Conservation (phyloP, 2,113 vertebrate genomes). For the Euleptes europaea region DNA sequence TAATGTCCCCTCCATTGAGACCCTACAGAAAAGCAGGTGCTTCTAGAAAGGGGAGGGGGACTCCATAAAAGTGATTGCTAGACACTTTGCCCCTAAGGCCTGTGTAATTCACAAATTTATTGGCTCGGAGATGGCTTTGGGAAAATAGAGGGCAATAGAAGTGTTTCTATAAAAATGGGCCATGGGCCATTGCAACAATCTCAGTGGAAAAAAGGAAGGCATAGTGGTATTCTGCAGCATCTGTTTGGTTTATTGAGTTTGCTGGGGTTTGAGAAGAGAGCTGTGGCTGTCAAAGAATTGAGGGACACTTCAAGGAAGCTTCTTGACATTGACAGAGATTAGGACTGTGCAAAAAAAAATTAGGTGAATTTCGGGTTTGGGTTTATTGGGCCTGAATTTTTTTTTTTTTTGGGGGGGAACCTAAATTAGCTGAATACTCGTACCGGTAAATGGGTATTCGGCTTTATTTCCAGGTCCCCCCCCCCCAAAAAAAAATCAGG, state of each 20-base stretch:
- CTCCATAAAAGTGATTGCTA: conserved; percentile 35
- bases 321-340: not conserved
- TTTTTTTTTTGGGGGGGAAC: too few species aligned
- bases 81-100: not conserved
- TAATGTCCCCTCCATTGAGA: not conserved
- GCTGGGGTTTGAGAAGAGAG: too few species aligned
- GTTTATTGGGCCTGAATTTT: too few species aligned
- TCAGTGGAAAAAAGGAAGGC: not conserved
- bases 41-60: not conserved
- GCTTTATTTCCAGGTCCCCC: too few species aligned
- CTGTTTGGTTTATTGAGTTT: not conserved
- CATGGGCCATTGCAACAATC: not conserved
- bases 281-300: not conserved
- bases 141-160: not conserved
- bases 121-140: not conserved
- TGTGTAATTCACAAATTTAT: not conserved
- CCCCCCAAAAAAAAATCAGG: too few species aligned
- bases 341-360: too few species aligned
- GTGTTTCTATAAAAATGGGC: not conserved
- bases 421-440: too few species aligned
- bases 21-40: not conserved
- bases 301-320: not conserved
- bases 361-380: too few species aligned
- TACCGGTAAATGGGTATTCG: too few species aligned
- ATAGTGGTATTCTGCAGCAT: not conserved